A percentile compares a stretch with the other conserved stretches of the same genome.
These are phyloP conservation scores for Atta texana DNA, from an alignment of 1,140 invertebrate species.

Conservation along the genomic window DNA sequence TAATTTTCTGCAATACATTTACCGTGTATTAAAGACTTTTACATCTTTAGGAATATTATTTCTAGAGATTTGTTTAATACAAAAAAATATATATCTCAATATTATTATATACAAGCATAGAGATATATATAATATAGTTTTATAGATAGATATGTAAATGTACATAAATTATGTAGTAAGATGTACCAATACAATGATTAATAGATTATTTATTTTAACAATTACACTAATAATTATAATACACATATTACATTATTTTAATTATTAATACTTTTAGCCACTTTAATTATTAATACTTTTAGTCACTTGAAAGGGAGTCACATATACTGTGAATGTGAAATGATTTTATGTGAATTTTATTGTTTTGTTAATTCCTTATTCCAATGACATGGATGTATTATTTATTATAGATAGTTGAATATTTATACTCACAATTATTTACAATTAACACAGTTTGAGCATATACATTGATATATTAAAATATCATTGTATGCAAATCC, in stretches of 20 bases:
- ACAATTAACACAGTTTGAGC: neutral
- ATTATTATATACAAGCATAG: conserved; percentile 65
- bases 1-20: conserved; percentile 16
- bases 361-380: neutral
- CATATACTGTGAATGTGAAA: neutral
- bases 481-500: conserved; percentile 4
- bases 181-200: conserved; percentile 72
- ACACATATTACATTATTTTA: neutral
- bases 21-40: conserved; percentile 64
- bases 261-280: conserved; percentile 37
- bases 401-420: conserved; percentile 32
- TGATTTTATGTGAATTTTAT: conserved; percentile 16
- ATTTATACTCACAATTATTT: conserved; percentile 18
- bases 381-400: conserved; percentile 23
- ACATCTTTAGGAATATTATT: conserved; percentile 31
- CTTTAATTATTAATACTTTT: conserved; percentile 35
- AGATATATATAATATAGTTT: conserved; percentile 44
- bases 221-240: conserved; percentile 39
- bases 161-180: conserved; percentile 62
- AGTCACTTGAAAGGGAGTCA: neutral
- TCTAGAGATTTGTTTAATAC: conserved; percentile 28
- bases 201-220: conserved; percentile 57
- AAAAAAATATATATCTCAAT: conserved; percentile 48
- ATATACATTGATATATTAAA: conserved; percentile 8
- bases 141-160: conserved; percentile 54